Evolutionary conservation across 64 coral and sea anemone genomes (phyloP), one percentile per base, ranked within the genome.

Genomic region (Stichodactyla helianthus): DNA sequence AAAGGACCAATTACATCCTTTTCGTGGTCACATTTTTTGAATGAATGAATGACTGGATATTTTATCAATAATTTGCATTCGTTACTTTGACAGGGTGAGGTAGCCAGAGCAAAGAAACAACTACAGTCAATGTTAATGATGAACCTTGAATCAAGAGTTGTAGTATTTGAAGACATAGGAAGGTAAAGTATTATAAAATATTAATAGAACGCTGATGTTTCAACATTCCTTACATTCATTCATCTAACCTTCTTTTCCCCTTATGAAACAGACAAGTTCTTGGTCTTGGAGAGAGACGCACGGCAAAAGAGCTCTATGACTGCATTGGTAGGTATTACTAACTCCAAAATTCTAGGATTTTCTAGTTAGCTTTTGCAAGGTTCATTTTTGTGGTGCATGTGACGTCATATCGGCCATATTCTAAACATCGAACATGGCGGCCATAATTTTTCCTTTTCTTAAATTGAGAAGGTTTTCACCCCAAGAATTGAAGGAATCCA

Each of bases 61-160:
- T 5, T 62, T 62, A 62, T 62, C 59, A 17, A 19, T 62, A 62
- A 17, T 14, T 62, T 62, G 9, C 19, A 22, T 13, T 65, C 6
- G 7, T 65, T 9, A n/a, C 5, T 65, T 63, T 70, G 59, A 12
- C 44, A 99, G 97, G 89, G 87, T 10, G 97, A 99, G 68, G 93
- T 99, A 18, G 91, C 93, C 4, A 89, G 97, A 55, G 97, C 97
- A 11, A 99, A 99, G 85, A 99, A 99, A 55, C 97, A 99, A 54
- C 88, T 99, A 27, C 97, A 99, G 54, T 99, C 97, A 22, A 99
- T 99, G 97, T 58, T 99, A 50, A 99, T 99, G 97, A 99, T 99
- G 97, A 99, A 99, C 86, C 90, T 99, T 0, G 97, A 99, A 86
- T 99, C 97, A 54, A 89, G 97, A 89, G 85, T 99, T 83, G 86